phyloP scores from a whole-genome alignment of 2,113 vertebrate species.

The Patagioenas fasciata region DNA sequence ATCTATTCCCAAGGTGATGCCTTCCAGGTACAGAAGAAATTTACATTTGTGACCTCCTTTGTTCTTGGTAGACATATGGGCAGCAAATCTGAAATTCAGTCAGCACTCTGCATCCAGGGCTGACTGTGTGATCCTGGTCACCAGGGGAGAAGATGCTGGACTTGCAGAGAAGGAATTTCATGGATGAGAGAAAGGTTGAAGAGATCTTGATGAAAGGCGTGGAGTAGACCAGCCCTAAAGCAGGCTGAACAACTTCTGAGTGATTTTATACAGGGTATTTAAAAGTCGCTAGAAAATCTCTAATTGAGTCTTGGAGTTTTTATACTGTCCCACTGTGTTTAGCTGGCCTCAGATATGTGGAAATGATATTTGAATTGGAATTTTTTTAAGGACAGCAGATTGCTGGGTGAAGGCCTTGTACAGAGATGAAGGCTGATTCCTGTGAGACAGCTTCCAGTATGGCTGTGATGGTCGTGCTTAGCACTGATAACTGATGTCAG shows the following conservation, averaged over 20 bases:
- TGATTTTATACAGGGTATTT: neutral
- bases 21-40: neutral
- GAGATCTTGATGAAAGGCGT: neutral
- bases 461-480: neutral
- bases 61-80: neutral
- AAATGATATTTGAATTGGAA: neutral
- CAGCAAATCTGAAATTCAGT: neutral
- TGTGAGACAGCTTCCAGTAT: neutral
- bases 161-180: neutral
- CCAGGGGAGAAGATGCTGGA: neutral
- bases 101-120: neutral
- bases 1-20: neutral
- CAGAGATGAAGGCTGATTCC: neutral
- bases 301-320: neutral
- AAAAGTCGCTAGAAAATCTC: neutral
- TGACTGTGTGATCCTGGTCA: neutral
- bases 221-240: neutral
- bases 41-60: neutral
- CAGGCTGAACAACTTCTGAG: neutral
- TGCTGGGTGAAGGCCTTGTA: neutral
- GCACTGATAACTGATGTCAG: neutral
- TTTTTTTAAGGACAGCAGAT: neutral
- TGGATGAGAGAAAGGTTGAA: neutral
- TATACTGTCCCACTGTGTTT: neutral
- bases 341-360: neutral